Conservation (phyloP, 2,888 invertebrate genomes). For the Cordylochernes scorpioides region DNA sequence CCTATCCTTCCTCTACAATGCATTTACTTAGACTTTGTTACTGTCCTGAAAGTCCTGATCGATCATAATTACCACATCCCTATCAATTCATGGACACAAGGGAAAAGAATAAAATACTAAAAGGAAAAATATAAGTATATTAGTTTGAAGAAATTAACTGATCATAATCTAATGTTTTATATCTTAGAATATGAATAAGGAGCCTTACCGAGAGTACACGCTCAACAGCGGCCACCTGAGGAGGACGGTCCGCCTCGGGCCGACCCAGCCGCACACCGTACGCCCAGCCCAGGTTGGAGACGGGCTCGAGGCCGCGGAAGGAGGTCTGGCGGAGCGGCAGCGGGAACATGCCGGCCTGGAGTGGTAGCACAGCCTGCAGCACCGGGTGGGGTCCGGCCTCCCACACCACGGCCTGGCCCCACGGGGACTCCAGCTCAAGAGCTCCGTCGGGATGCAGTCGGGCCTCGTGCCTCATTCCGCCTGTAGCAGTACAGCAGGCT, state of each 20-base stretch:
- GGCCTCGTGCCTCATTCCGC: conserved; percentile 11
- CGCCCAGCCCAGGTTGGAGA: conserved; percentile 11
- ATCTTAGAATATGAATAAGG: no score
- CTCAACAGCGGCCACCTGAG: conserved; percentile 11
- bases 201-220: conserved; percentile 11
- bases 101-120: no score
- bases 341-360: conserved; percentile 16
- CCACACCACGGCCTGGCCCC: conserved; percentile 14
- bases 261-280: conserved; percentile 12
- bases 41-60: no score
- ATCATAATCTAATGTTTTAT: no score
- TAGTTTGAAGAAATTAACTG: no score
- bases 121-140: no score
- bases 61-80: no score
- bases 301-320: conserved; percentile 8
- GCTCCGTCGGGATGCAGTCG: conserved; percentile 14
- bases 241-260: conserved; percentile 8
- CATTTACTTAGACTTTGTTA: no score
- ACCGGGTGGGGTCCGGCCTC: conserved; percentile 14
- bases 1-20: no score
- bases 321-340: conserved; percentile 11
- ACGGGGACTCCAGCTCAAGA: conserved; percentile 14
- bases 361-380: conserved; percentile 11
- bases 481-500: conserved; percentile 4
- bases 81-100: no score